Conservation (phyloP, 2,797 vertebrate species). For the Manis pentadactyla region DNA sequence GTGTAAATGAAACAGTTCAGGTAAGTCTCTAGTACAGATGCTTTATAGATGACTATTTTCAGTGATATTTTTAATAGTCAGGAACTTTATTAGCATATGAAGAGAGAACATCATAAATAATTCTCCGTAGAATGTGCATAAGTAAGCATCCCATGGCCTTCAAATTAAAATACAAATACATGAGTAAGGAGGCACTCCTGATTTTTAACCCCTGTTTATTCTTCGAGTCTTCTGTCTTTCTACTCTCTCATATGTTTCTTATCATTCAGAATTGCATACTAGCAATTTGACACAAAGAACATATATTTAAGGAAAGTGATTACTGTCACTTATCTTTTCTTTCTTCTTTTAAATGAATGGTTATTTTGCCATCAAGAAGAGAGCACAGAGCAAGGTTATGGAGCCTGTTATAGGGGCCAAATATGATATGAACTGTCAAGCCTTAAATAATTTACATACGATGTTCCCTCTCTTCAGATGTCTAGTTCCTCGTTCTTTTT, state of each 20-base stretch:
- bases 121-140: neutral
- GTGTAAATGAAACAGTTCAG: conserved; percentile 85
- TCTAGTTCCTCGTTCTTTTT: neutral
- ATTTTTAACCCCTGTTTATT: neutral
- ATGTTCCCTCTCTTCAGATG: neutral
- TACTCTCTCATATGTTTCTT: neutral
- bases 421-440: too few species aligned
- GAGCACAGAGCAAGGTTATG: conserved; percentile 15
- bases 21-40: conserved; percentile 74
- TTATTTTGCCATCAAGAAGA: neutral
- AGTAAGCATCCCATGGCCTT: neutral
- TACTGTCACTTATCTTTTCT: neutral
- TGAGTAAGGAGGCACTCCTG: neutral
- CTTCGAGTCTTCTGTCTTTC: conserved; percentile 17
- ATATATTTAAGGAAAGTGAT: conserved; percentile 19
- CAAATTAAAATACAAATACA: conserved; percentile 24
- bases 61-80: conserved; percentile 2
- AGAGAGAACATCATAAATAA: conserved; percentile 36
- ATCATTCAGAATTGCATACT: neutral
- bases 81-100: conserved; percentile 31
- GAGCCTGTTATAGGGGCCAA: neutral
- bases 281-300: neutral
- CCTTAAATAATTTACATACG: neutral
- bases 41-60: conserved; percentile 53
- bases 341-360: neutral